phyloP scores from a whole-genome alignment of 2,888 invertebrate genomes.

The Dinocampus coccinellae region DNA sequence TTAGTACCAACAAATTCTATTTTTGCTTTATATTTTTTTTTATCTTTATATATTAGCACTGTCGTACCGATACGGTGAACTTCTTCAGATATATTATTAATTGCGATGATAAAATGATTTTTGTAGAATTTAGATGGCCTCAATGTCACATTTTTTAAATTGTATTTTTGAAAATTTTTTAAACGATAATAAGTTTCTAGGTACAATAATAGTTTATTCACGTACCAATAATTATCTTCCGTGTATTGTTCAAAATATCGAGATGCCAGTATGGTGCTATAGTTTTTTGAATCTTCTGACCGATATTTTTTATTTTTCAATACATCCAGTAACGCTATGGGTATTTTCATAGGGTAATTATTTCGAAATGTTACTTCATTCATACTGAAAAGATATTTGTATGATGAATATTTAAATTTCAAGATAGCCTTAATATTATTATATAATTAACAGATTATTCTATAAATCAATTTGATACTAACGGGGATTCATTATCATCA shows the following conservation, averaged over 20 bases:
- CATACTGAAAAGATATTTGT: conserved; percentile 7
- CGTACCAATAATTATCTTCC: conserved; percentile 43
- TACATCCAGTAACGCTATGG: no score
- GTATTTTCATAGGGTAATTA: no score
- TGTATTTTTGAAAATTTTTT: conserved; percentile 31
- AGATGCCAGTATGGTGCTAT: conserved; percentile 45
- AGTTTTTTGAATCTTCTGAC: conserved; percentile 27
- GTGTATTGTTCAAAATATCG: conserved; percentile 37
- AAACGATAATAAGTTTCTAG: conserved; percentile 46
- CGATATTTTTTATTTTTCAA: no score
- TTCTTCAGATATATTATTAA: neutral
- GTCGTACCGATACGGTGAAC: no score
- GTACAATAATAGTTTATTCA: conserved; percentile 53
- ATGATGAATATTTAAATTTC: neutral
- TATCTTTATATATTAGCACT: no score
- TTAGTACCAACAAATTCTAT: conserved; percentile 36
- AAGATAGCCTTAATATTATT: neutral
- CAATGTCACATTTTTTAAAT: no score
- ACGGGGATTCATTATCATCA: no score
- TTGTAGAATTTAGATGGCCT: no score
- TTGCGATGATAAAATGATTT: no score
- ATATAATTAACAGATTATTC: neutral
- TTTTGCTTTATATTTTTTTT: no score
- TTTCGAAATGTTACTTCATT: neutral
- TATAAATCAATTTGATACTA: neutral